Conservation (phyloP, 2,888 invertebrate species). For the Hydrotaea cyrtoneurina region DNA sequence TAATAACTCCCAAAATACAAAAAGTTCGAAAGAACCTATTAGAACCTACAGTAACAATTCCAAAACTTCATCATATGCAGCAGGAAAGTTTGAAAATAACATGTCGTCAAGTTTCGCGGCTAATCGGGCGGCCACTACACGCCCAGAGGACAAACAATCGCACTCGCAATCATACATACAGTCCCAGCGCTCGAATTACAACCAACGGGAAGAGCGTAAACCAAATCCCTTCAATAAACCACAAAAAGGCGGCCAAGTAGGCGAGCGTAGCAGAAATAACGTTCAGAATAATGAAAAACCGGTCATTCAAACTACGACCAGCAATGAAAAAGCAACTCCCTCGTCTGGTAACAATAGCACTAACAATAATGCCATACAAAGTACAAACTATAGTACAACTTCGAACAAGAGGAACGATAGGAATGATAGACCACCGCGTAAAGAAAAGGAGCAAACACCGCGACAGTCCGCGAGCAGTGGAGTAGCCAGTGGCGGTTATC, state of each 20-base stretch:
- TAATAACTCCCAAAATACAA: constrained; percentile 10
- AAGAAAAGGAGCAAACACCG: constrained; percentile 40
- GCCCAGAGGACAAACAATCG: constrained; percentile 26
- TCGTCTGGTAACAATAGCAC: constrained; percentile 34
- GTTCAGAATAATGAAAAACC: constrained; percentile 34
- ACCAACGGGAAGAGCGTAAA: constrained; percentile 61
- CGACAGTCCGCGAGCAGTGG: not conserved
- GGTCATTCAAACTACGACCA: constrained; percentile 1
- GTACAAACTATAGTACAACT: constrained; percentile 10
- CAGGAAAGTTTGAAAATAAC: constrained; percentile 79
- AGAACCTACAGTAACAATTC: constrained; percentile 52
- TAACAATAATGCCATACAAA: constrained; percentile 2
- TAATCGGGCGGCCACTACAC: constrained; percentile 67
- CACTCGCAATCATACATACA: constrained; percentile 16
- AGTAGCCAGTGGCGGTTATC: constrained; percentile 27
- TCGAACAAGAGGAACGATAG: constrained; percentile 29
- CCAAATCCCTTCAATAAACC: constrained; percentile 35
- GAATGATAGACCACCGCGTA: constrained; percentile 46
- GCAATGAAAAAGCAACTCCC: constrained; percentile 40
- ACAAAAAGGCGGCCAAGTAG: constrained; percentile 20
- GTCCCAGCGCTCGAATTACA: constrained; percentile 41
- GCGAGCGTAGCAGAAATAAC: constrained; percentile 43
- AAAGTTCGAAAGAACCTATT: not conserved
- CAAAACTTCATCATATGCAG: constrained; percentile 44
- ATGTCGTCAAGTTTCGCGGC: constrained; percentile 80